Percentiles rank a stretch among this genome's conserved stretches.
Conservation (phyloP, 2,113 vertebrate genomes). For the Ctenomys sociabilis region DNA sequence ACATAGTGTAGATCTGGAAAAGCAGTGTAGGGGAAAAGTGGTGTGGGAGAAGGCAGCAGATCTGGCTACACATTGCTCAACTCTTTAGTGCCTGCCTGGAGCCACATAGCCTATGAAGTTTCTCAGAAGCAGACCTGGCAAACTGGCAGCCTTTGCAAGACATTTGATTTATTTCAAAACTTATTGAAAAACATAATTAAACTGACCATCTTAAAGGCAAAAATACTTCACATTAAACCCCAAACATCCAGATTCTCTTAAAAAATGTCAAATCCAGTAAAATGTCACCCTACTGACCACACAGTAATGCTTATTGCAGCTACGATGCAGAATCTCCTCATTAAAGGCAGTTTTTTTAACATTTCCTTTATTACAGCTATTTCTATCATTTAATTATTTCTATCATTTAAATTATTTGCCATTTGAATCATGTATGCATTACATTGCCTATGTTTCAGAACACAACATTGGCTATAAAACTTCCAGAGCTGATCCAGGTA, state of each 20-base stretch:
- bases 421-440: not conserved
- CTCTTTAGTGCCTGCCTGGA: not conserved
- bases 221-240: not conserved
- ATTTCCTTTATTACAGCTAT: not conserved
- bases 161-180: not conserved
- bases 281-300: not conserved
- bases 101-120: not conserved
- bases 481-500: not conserved
- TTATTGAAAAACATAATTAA: not conserved
- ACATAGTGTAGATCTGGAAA: not conserved
- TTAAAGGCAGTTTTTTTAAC: not conserved
- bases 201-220: not conserved
- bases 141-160: not conserved
- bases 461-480: not conserved
- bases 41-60: accelerated
- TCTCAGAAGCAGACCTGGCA: not conserved
- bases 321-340: not conserved
- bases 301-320: not conserved
- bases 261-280: not conserved
- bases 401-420: not conserved
- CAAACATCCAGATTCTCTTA: not conserved
- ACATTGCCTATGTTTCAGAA: not conserved
- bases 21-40: not conserved
- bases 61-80: too few species aligned
- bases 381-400: not conserved